Conservation (phyloP, 2,888 invertebrate genomes). For the Microplitis deprimator region DNA sequence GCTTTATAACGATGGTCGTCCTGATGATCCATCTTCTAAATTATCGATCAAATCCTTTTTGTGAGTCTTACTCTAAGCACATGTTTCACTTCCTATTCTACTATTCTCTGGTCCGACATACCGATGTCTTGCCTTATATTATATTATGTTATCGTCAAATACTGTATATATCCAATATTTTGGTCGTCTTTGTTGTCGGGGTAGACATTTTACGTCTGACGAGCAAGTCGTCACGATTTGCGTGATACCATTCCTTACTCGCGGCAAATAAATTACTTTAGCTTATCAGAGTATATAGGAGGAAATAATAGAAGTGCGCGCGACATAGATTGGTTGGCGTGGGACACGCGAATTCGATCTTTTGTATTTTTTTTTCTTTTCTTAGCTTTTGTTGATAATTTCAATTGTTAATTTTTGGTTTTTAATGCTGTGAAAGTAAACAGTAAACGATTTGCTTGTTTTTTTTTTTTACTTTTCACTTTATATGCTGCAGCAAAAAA, state of each 20-base stretch:
- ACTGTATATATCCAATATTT: constrained; percentile 25
- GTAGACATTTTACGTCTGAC: constrained; percentile 24
- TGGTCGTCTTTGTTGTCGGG: constrained; percentile 27
- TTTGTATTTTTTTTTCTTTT: constrained; percentile 42
- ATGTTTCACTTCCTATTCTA: constrained; percentile 15
- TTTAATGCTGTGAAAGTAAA: not conserved
- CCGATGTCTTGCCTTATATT: constrained; percentile 11
- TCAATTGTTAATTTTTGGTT: not conserved
- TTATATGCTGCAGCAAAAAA: too few relatives aligned
- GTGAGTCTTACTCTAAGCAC: constrained; percentile 2
- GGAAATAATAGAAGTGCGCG: constrained; percentile 69
- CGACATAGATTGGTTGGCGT: constrained; percentile 70
- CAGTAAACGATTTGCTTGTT: not conserved
- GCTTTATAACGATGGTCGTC: constrained; percentile 21
- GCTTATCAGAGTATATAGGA: constrained; percentile 59
- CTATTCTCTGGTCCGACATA: constrained; percentile 3
- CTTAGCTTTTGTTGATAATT: constrained; percentile 20
- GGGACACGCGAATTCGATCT: constrained; percentile 66
- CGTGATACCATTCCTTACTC: constrained; percentile 69
- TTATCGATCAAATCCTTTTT: constrained; percentile 57
- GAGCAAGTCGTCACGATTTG: constrained; percentile 55
- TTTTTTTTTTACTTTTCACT: not conserved
- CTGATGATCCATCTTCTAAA: constrained; percentile 56
- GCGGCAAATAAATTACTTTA: constrained; percentile 70
- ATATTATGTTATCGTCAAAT: constrained; percentile 8